Evolutionary conservation across 1,140 invertebrate species (phyloP), one percentile per base, ranked within the genome.

Genomic region (Ceratina japonica): DNA sequence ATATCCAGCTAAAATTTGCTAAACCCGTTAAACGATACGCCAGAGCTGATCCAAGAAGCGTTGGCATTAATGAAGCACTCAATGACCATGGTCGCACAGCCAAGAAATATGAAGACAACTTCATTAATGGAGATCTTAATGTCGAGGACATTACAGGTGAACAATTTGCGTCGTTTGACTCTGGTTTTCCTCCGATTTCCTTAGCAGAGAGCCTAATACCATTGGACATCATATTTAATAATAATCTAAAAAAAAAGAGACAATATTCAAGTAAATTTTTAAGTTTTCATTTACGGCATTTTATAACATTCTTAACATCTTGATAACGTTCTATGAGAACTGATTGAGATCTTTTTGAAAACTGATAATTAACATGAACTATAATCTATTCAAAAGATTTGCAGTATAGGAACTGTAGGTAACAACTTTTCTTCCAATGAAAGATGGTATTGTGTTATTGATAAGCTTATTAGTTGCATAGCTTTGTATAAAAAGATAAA

Each of bases 71-170:
- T 65, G 97, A 98, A 58, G 96, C 97, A 85, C 97, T 98, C 73
- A 98, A 93, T 0, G 97, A 98, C 98, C 98, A 99, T 51, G 98
- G 98, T 81, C 98, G 93, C 37, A 98, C 89, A 3, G 98, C 97
- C 75, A 97, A 91, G 65, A 98, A 94, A 91, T 98, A 98, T 0
- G 97, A 97, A 58, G 97, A 96, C 4, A 98, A 88, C 92, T 97
- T 97, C 95, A 97, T 96, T 61, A 96, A 91, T 0, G 95, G 95
- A 4, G 94, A 92, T 27, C 88, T 81, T 64, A 86, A 64, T n/a
- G 80, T 83, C 13, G 86, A 85, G 2, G 85, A 77, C 7, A 62
- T 49, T 58, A 52, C 31, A 13, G 82, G 62, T n/a, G 86, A 82
- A 65, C 82, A 80, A 59, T 81, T 78, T 31, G 71, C 74, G 66